These are phyloP conservation scores for Actias luna DNA, from an alignment of 2,888 invertebrate genomes.

Conservation along the genomic window DNA sequence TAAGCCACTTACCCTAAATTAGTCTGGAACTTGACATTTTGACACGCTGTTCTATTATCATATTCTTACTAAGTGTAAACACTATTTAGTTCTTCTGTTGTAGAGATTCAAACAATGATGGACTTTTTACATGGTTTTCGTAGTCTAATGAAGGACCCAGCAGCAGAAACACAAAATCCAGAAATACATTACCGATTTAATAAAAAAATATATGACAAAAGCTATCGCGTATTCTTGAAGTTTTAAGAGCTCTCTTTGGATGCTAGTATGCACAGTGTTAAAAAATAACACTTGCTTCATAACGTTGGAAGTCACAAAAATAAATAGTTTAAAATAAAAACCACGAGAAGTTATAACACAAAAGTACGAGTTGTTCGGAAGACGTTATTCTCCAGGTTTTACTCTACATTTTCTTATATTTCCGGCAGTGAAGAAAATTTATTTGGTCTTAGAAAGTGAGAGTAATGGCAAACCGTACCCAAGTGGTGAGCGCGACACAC, in stretches of 20 bases:
- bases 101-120: not conserved
- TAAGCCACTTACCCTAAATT: not conserved
- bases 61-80: not conserved
- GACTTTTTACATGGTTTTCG: not conserved
- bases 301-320: not conserved
- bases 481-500: conserved; percentile 54
- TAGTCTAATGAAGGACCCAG: not conserved
- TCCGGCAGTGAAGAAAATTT: conserved; percentile 53
- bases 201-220: too few species aligned
- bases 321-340: conserved; percentile 6
- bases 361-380: conserved; percentile 7
- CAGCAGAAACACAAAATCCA: too few species aligned
- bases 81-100: not conserved
- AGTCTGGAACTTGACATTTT: not conserved
- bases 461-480: conserved; percentile 54
- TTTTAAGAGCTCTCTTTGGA: too few species aligned
- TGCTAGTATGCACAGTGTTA: too few species aligned
- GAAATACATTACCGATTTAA: too few species aligned
- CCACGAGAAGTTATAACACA: not conserved
- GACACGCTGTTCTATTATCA: not conserved
- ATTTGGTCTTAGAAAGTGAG: conserved; percentile 55
- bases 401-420: conserved; percentile 55
- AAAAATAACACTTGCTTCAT: too few species aligned
- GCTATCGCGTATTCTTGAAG: too few species aligned
- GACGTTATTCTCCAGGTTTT: conserved; percentile 40